A percentile compares a stretch with the other conserved stretches of the same genome.
phyloP scores from a whole-genome alignment of 2,113 vertebrate species.

The Erpornis zantholeuca region DNA sequence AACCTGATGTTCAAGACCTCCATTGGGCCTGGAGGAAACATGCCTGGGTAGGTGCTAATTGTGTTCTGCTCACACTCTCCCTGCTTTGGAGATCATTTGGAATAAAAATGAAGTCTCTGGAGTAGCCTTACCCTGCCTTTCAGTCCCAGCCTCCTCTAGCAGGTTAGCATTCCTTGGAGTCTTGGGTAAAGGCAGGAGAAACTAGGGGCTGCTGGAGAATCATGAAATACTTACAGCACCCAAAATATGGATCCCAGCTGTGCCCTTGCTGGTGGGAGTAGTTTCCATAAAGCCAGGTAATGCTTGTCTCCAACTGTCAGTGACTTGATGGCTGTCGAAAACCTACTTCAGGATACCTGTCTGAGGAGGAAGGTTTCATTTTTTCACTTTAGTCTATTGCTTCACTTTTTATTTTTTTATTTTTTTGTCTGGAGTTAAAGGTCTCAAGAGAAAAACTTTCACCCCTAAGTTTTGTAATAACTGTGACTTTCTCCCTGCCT shows the following conservation, averaged over 20 bases:
- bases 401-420: background rate
- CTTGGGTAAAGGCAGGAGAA: background rate
- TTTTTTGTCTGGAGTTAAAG: background rate
- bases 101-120: background rate
- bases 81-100: background rate
- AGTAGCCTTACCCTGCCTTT: background rate
- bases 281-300: background rate
- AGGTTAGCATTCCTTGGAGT: background rate
- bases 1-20: slow-evolving; percentile 99
- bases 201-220: background rate
- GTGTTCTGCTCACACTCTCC: background rate
- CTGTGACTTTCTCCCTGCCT: background rate
- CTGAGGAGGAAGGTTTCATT: background rate
- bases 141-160: background rate
- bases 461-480: background rate
- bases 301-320: rapidly evolving
- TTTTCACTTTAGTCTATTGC: background rate
- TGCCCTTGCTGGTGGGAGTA: background rate
- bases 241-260: background rate
- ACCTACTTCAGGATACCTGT: background rate
- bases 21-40: slow-evolving; percentile 95
- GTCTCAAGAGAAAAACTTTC: background rate
- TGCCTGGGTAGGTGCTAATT: slow-evolving; percentile 83
- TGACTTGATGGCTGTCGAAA: background rate
- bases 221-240: background rate